Evolutionary conservation across 2,888 invertebrate genomes (phyloP), one percentile per base, ranked within the genome.

Genomic region (Plebejus anna): DNA sequence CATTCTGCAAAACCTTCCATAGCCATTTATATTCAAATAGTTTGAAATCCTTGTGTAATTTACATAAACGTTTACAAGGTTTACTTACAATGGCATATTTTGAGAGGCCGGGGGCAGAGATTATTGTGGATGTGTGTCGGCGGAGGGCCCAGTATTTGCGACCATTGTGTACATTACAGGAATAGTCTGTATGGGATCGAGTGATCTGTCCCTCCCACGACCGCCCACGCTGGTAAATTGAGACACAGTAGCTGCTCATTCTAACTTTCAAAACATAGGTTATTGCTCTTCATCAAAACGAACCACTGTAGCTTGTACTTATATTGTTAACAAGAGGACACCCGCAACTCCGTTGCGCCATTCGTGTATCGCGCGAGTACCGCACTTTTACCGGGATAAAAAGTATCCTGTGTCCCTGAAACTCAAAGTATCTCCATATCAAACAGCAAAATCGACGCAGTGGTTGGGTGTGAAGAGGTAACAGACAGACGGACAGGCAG

Each of bases 151-250:
- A 57, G 57, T 59, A 59, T 59, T 59, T 59, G 59, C 16, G 16
- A 9, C 22, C 59, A 59, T 59, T 59, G 22, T 59, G 22, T 59
- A 22, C 59, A 22, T 59, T 22, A 59, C 59, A 59, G 59, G 22
- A 59, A 59, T 59, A 59, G 59, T 59, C 59, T 22, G 59, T 59
- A 59, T 59, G 59, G 57, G 6, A 47, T 22, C 59, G 59, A 59
- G 22, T 7, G 22, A 59, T 22, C 22, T 22, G 59, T 6, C 22
- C 22, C 59, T 6, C 59, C 59, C 22, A 59, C 59, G 59, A n/a
- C n/a, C 59, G 59, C 59, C 59, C 59, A 59, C 59, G 59, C 7
- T 59, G 2, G 22, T 59, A 6, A 22, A 59, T 59, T 59, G 22
- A 59, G 22, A 22, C 59, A 59, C 59, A 22, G 59, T 22, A 59